Evolutionary conservation across 2,113 vertebrate genomes (phyloP), one percentile per base, ranked within the genome.

Genomic region (Pelusios castaneus): DNA sequence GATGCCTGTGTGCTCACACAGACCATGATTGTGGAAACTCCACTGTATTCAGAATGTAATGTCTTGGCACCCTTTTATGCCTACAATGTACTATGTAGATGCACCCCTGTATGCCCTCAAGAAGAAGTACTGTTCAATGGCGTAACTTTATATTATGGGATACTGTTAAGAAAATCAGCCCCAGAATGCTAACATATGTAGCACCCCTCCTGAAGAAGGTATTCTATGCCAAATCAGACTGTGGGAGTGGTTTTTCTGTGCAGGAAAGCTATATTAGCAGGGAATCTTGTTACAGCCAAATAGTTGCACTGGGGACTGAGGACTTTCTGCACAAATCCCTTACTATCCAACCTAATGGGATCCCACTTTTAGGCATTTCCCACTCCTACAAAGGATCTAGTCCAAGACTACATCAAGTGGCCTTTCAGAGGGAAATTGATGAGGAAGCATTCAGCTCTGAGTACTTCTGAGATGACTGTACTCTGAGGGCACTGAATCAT

Each of bases 151-250:
- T 41, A 52, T 70, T 56, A 43, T 1, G 3, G 45, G 54, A 45
- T 80, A 0, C 63, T 21, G 0, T 84, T 80, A 7, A 4, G 56
- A 41, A 52, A 77, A 63, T 70, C 56, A 4, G 24, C 34, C 87
- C 51, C 96, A 95, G 92, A 94, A 93, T 93, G 96, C 11, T 10
- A 84, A 45, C 89, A 90, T 93, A 89, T 94, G 91, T 89, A 77
- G 77, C 41, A 47, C 4, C 29, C 43, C 29, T 63, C 25, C 93
- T 88, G 21, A 89, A 73, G 77, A 6, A 2, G 47, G 75, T 90
- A 58, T 51, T 41, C 2, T 67, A 87, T 41, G 90, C 38, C 82
- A 82, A 84, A 8, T 45, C 38, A 29, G 10, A 10, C 38, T 82
- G 63, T 80, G 73, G 84, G 82, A 86, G 82, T 47, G 79, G 80